Conservation (phyloP, 2,888 invertebrate genomes). For the Himalopsyche anomala region DNA sequence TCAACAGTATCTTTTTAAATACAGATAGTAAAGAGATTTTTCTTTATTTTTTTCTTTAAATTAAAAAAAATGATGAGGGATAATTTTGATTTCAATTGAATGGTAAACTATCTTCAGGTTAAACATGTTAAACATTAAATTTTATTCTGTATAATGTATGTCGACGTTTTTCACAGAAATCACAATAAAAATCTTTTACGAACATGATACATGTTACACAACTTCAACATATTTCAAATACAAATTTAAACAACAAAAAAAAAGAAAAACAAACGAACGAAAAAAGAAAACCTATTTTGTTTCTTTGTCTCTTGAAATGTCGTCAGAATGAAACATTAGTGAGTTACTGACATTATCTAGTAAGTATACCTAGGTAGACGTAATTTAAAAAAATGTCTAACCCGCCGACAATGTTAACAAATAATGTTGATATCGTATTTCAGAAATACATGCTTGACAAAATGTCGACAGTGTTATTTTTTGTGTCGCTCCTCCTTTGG, state of each 20-base stretch:
- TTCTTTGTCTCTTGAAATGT: conserved; percentile 32
- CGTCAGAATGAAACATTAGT: conserved; percentile 37
- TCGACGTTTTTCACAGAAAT: not conserved
- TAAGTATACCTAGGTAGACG: conserved; percentile 20
- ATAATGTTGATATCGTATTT: conserved; percentile 58
- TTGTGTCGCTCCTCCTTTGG: conserved; percentile 51
- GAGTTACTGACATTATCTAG: conserved; percentile 2
- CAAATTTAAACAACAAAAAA: conserved; percentile 6
- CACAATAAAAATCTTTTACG: not conserved
- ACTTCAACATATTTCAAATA: not conserved
- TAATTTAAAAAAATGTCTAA: conserved; percentile 42
- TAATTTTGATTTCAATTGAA: no score
- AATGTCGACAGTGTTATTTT: conserved; percentile 57
- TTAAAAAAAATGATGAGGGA: no score
- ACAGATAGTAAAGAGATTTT: no score
- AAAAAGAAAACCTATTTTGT: conserved; percentile 4
- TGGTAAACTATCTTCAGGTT: no score
- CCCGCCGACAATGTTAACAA: conserved; percentile 56
- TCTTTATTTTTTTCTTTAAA: no score
- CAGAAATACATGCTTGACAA: conserved; percentile 60
- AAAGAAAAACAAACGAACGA: not conserved
- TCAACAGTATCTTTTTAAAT: no score
- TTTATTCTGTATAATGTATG: no score
- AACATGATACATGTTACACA: conserved; percentile 18
- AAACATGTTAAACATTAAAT: no score